Base-by-base conservation (phyloP, 2,888 invertebrate genomes). In the Trissolcus brochymenae region DNA sequence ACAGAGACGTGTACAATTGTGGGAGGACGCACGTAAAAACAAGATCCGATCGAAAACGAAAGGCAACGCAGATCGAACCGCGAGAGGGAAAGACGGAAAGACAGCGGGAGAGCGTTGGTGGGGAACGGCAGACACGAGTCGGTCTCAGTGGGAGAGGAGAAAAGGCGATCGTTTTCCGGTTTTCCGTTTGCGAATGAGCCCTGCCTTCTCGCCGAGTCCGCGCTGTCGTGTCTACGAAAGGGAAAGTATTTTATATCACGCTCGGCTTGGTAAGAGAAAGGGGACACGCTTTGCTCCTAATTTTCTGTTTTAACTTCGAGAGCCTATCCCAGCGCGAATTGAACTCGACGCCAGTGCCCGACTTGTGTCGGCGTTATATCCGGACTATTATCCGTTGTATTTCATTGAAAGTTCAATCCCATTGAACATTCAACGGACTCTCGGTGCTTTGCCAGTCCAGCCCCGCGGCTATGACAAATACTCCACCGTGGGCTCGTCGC, bases 181-280 rank as follows among this genome's bases (percentile, higher is more conserved):
- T 87, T 87, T 84, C 84, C 86, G 85, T 83, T 83, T 75, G 79
- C 79, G 81, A 78, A 76, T 80, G 79, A 79, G 79, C 79, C 78
- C 79, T 75, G 79, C 79, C 71, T 80, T 73, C 77, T 79, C 72
- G 62, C 66, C 46, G 74, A 51, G 71, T 43, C 14, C 60, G 49
- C 76, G 78, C 72, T 65, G 61, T 67, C 65, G 79, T 78, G 82
- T 80, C 80, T 82, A 80, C 85, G 86, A 89, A 87, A 89, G 89
- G 86, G 89, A 89, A 89, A 89, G 88, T 89, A 88, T 87, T 88
- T 87, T 88, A 85, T 87, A 85, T 83, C 87, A 88, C 88, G 88
- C 87, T 89, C 88, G 84, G 88, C 87, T 88, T 88, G 85, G 88
- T 86, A 89, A 88, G 88, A 88, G 88, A 89, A 89, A 89, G 89